Percentiles rank a stretch among this genome's conserved stretches.
These are phyloP conservation scores for Nephrotoma appendiculata DNA, from an alignment of 2,888 invertebrate species.

Conservation along the genomic window DNA sequence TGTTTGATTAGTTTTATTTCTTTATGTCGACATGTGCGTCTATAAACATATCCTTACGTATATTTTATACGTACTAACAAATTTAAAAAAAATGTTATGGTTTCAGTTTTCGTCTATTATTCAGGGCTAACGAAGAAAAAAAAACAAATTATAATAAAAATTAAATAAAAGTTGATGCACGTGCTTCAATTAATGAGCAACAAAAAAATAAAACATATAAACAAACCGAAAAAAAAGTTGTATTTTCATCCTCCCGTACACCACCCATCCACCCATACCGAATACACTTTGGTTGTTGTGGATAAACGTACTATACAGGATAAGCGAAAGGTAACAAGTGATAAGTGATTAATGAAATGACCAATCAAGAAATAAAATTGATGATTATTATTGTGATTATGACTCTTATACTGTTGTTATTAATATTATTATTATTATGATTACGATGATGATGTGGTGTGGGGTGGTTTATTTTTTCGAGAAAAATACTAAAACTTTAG, in stretches of 20 bases:
- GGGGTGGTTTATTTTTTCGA: neutral
- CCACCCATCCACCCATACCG: neutral
- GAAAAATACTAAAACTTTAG: neutral
- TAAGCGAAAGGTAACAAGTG: neutral
- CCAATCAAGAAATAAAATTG: neutral
- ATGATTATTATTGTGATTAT: neutral
- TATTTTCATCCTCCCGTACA: neutral
- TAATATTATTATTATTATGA: neutral
- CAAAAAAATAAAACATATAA: neutral
- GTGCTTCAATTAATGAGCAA: neutral
- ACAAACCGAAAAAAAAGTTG: neutral
- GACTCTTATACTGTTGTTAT: neutral
- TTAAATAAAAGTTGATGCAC: neutral
- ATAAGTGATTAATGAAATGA: neutral
- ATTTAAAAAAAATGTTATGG: neutral
- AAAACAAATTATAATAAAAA: neutral
- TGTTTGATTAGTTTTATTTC: neutral
- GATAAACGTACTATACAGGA: too few species aligned
- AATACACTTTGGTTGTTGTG: neutral
- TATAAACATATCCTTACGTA: neutral
- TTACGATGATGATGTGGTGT: neutral
- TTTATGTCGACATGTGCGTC: neutral
- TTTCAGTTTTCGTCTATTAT: neutral
- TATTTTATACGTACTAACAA: neutral
- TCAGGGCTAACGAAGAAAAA: neutral